phyloP scores from a whole-genome alignment of 2,113 vertebrate species.

The Thermophis baileyi region DNA sequence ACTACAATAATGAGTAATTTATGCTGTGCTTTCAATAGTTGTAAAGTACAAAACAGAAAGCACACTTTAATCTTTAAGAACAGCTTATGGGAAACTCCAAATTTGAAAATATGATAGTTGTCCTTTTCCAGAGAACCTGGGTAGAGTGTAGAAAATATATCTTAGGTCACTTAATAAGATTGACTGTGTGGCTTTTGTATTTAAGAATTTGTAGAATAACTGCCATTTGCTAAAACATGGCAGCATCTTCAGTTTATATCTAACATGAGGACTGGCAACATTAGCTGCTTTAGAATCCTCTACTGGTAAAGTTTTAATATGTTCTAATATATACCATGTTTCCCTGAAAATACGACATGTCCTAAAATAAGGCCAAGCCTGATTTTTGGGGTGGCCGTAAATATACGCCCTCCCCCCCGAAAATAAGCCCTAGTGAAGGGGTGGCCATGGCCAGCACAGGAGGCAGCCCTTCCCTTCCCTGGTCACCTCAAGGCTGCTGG shows the following conservation, averaged over 20 bases:
- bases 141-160: neutral
- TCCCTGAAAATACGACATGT: too few relatives aligned
- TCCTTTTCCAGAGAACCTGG: neutral
- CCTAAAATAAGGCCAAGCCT: too few relatives aligned
- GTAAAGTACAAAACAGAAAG: neutral
- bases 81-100: neutral
- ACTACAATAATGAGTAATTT: neutral
- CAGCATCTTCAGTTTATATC: neutral
- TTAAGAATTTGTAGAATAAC: neutral
- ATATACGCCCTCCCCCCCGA: too few relatives aligned
- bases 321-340: too few relatives aligned
- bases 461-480: too few relatives aligned
- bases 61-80: neutral
- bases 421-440: too few relatives aligned
- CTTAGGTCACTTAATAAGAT: too few relatives aligned
- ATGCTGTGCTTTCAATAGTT: neutral
- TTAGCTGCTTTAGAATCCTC: neutral
- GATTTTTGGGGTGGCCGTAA: too few relatives aligned
- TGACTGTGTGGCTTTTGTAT: too few relatives aligned
- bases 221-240: neutral
- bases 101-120: neutral
- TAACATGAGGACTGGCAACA: neutral
- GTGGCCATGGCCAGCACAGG: too few relatives aligned
- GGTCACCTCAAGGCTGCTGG: too few relatives aligned
- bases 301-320: neutral